Percentiles rank a stretch among this genome's conserved stretches.
Evolutionary conservation across 2,113 vertebrate genomes (phyloP).

Genomic region (Synchiropus splendidus): DNA sequence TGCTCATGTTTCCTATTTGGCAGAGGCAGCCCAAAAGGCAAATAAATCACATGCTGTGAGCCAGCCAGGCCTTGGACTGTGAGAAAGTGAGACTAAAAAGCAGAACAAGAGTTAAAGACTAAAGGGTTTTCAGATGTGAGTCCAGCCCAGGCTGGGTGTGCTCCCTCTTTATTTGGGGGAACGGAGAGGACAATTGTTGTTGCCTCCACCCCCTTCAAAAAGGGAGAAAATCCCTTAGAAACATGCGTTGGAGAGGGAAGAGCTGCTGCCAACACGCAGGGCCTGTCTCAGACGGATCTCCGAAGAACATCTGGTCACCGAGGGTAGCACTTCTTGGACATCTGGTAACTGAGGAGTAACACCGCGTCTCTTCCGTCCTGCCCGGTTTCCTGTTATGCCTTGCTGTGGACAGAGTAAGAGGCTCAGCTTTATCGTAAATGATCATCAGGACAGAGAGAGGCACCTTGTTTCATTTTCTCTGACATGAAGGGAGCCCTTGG

Average conservation of each 20-base stretch:
- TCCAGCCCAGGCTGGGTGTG: constrained; percentile 67
- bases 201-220: constrained; percentile 67
- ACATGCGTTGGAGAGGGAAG: constrained; percentile 41
- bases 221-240: constrained; percentile 47
- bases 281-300: constrained; percentile 50
- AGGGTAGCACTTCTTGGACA: constrained; percentile 61
- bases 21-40: constrained; percentile 62
- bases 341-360: constrained; percentile 63
- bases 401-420: constrained; percentile 37
- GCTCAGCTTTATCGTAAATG: constrained; percentile 43
- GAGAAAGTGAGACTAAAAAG: constrained; percentile 67
- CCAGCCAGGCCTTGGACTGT: constrained; percentile 62
- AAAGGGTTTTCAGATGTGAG: constrained; percentile 70
- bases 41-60: constrained; percentile 72
- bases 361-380: constrained; percentile 52
- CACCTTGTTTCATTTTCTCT: constrained; percentile 57
- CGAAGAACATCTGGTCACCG: constrained; percentile 64
- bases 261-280: constrained; percentile 49
- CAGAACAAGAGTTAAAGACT: constrained; percentile 65
- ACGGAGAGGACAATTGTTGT: constrained; percentile 57
- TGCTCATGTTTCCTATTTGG: constrained; percentile 74
- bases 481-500: constrained; percentile 69
- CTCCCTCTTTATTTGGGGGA: constrained; percentile 64
- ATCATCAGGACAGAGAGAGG: constrained; percentile 37
- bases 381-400: constrained; percentile 68